Conservation (phyloP, 2,888 invertebrate species). For the Maniola hyperantus region DNA sequence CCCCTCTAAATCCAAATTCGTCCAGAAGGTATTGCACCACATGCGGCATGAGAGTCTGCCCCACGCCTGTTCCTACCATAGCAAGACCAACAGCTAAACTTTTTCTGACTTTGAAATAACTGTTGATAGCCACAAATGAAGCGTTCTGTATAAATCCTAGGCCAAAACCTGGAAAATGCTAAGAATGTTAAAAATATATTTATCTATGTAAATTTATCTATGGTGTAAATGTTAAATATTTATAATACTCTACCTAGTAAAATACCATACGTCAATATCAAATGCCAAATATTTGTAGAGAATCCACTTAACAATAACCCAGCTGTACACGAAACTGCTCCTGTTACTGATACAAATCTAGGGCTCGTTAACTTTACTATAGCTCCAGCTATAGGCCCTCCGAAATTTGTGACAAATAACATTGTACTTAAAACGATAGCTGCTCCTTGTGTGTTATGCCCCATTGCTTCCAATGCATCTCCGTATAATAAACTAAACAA, state of each 20-base stretch:
- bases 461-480: constrained; percentile 84
- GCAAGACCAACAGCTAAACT: constrained; percentile 89
- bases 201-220: constrained; percentile 14
- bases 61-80: constrained; percentile 89
- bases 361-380: constrained; percentile 79
- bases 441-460: constrained; percentile 85
- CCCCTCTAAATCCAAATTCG: constrained; percentile 84
- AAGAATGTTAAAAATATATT: constrained; percentile 20
- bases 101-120: constrained; percentile 86
- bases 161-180: constrained; percentile 81
- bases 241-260: constrained; percentile 63
- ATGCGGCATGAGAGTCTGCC: constrained; percentile 89
- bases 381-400: constrained; percentile 87
- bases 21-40: constrained; percentile 85
- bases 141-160: constrained; percentile 88
- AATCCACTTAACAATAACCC: constrained; percentile 77
- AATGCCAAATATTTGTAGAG: constrained; percentile 69
- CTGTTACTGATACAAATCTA: constrained; percentile 69
- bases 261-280: constrained; percentile 72
- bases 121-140: constrained; percentile 87
- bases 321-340: constrained; percentile 64
- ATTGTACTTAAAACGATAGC: constrained; percentile 87
- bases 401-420: constrained; percentile 85
- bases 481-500: constrained; percentile 87
- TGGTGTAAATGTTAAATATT: constrained; percentile 9